Base-by-base conservation (phyloP, 2,797 vertebrate species). In the Siniperca undulata region DNA sequence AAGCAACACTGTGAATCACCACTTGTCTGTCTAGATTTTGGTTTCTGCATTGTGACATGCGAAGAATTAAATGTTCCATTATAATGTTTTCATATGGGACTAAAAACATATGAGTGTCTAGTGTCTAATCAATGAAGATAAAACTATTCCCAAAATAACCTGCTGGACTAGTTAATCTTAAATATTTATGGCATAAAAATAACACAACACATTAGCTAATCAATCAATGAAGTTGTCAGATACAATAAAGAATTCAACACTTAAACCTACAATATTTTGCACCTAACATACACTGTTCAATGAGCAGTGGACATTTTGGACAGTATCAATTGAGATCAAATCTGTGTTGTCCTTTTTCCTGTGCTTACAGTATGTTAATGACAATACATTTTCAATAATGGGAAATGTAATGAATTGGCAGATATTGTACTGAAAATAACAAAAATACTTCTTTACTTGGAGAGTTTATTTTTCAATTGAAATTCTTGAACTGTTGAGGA, bases 401-500 rank as follows among this genome's bases (percentile, higher is more conserved):
- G 8, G 17, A 40, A 42, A 40, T 74, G 3, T 3, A 50, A 17
- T 22, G 19, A 8, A 38, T 20, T 14, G 5, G 17, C 19, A 16
- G 27, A 3, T 61, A 4, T 34, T 46, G 14, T 17, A 5, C 9
- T 34, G 3, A 69, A 66, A 60, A 27, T 53, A 34, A 34, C 20
- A 55, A 9, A 53, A 19, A 3, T 0, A 19, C 5, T 22, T 69
- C 2, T 8, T 6, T n/a, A 19, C 34, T 34, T 59, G 24, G 2
- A 24, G 40, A 77, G 24, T 53, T 68, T 24, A 14, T 27, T 44
- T 74, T 44, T 64, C 4, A n/a, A 0, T 61, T 69, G 60, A 78
- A 81, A 66, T 34, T 78, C 55, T 50, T 50, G 11, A 82, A 56
- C 42, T 80, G 20, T 71, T 4, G 22, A 65, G 14, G 62, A 77